Conservation (phyloP, 92 coral and sea anemone species). For the Palythoa grandiflora region DNA sequence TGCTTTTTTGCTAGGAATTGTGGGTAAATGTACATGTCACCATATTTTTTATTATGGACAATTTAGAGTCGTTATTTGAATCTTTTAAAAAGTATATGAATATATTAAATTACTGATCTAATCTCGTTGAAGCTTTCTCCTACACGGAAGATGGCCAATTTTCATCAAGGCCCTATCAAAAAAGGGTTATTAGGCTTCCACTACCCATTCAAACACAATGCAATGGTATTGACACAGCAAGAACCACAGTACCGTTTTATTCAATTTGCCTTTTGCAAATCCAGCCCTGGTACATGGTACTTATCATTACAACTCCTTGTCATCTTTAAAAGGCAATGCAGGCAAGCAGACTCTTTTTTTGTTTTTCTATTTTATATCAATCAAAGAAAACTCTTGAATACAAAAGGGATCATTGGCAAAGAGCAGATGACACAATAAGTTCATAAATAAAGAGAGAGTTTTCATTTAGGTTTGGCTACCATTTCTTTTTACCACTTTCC, state of each 20-base stretch:
- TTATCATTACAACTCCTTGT: slow-evolving; percentile 13
- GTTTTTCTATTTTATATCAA: slow-evolving; percentile 2
- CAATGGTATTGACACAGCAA: slow-evolving; percentile 18
- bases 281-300: slow-evolving; percentile 26
- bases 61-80: slow-evolving; percentile 15
- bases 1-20: slow-evolving; percentile 16
- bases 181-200: slow-evolving; percentile 19
- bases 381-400: slow-evolving; percentile 6
- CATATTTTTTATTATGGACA: slow-evolving; percentile 17
- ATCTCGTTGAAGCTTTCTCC: slow-evolving; percentile 24
- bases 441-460: not conserved
- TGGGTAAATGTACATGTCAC: slow-evolving; percentile 12
- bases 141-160: slow-evolving; percentile 21
- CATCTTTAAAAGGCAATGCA: not conserved
- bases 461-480: not conserved
- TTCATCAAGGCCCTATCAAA: slow-evolving; percentile 23
- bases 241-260: slow-evolving; percentile 22
- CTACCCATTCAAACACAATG: slow-evolving; percentile 28
- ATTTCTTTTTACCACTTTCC: slow-evolving; percentile 28
- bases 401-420: not conserved
- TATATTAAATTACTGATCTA: slow-evolving; percentile 19
- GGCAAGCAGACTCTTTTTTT: not conserved
- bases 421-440: not conserved
- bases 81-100: slow-evolving; percentile 18
- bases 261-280: slow-evolving; percentile 21